Base-by-base conservation (phyloP, 1,140 invertebrate genomes). In the Zaprionus capensis region DNA sequence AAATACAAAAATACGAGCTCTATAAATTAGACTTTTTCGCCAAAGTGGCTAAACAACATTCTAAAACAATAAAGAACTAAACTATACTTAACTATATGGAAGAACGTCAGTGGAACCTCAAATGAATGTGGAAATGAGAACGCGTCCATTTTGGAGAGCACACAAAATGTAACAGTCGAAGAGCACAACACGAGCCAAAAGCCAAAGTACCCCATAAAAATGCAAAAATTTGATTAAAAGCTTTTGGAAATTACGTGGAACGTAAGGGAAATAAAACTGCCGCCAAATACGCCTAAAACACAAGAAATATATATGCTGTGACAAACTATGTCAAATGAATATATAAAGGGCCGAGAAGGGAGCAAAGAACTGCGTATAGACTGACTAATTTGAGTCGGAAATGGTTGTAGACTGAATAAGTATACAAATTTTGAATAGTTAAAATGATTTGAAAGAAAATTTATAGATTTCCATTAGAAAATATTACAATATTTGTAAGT, bases 41-140 rank as follows among this genome's bases (percentile, higher is more conserved):
- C 81, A 88, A 90, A 90, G 86, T 90, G 82, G 86, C 79, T 75
- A 71, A 73, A 62, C 85, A 90, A 90, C 85, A 90, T 85, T 90
- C 85, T 90, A 90, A 90, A 78, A 67, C 81, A 72, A 90, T 90
- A 90, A 90, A 90, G 82, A 70, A 77, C 41, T 62, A 55, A 77
- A 78, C 84, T 82, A 80, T 68, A 44, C 46, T 34, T 56, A 56
- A 72, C 31, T 67, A 34, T 53, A 41, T 49, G 5, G 7, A 53
- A 22, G 59, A 41, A 61, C 53, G 22, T 28, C 15, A 36, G 53
- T 28, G 22, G 62, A 66, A 46, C 38, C 72, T 64, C 69, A 81
- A 72, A 80, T 49, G 41, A 77, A 83, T 81, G 68, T 83, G 74
- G 81, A 79, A 87, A 76, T 79, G 66, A 79, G 76, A 81, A 68